phyloP scores from a whole-genome alignment of 2,888 invertebrate genomes.

The Therioaphis trifolii region DNA sequence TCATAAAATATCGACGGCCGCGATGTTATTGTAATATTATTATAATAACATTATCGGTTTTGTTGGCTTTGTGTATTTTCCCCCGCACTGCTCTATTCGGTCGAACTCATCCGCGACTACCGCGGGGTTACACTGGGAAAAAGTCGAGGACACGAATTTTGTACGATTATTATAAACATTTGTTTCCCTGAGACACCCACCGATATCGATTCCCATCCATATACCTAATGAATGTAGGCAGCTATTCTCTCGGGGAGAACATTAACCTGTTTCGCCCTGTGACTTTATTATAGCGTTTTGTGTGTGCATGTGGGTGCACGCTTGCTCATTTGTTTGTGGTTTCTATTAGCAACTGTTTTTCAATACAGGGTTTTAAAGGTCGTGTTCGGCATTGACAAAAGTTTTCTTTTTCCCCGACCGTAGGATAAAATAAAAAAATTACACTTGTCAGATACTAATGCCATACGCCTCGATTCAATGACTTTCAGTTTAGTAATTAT shows the following conservation, averaged over 20 bases:
- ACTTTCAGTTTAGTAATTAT: too few species aligned
- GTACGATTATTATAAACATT: not conserved
- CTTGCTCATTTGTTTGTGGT: not conserved
- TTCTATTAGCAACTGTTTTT: slow-evolving; percentile 8
- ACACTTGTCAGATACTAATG: too few species aligned
- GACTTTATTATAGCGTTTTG: too few species aligned
- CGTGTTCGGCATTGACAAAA: not conserved
- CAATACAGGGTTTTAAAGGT: not conserved
- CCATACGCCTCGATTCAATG: too few species aligned
- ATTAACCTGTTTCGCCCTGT: too few species aligned
- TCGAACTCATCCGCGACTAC: not conserved
- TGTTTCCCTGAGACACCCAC: not conserved
- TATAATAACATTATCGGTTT: not conserved
- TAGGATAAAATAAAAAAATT: not conserved
- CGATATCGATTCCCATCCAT: too few species aligned
- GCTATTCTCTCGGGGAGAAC: too few species aligned
- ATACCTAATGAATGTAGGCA: too few species aligned
- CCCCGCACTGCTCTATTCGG: not conserved
- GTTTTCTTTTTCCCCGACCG: not conserved
- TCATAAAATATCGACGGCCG: slow-evolving; percentile 4
- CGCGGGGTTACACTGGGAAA: too few species aligned
- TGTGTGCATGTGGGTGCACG: too few species aligned
- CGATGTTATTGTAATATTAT: not conserved
- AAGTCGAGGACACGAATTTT: not conserved
- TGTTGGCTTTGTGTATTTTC: not conserved